Evolutionary conservation across 2,113 vertebrate genomes (phyloP).

Genomic region (Nestor notabilis): DNA sequence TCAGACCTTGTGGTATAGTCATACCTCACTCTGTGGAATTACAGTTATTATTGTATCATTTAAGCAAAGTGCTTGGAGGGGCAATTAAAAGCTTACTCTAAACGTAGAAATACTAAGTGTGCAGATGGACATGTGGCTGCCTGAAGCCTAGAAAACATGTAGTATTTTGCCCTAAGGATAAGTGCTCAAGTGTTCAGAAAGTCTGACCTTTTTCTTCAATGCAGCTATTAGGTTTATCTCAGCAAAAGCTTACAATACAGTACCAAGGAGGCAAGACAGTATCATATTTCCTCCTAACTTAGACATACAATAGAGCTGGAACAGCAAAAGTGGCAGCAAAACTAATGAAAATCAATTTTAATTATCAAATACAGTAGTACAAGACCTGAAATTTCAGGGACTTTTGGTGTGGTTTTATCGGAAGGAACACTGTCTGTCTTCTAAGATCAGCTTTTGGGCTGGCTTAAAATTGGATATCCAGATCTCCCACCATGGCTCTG

Average conservation of each 20-base stretch:
- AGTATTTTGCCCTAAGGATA: not conserved
- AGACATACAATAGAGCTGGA: not conserved
- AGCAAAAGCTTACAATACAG: not conserved
- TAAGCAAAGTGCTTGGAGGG: not conserved
- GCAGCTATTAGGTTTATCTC: not conserved
- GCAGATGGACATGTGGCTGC: not conserved
- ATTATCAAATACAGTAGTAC: not conserved
- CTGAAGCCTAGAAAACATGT: not conserved
- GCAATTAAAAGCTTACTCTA: conserved; percentile 3
- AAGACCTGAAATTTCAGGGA: not conserved
- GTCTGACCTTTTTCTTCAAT: not conserved
- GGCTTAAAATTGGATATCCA: not conserved
- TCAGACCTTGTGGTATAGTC: not conserved
- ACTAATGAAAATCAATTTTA: not conserved
- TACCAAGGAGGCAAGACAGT: not conserved
- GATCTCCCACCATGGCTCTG: not conserved
- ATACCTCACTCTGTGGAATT: not conserved
- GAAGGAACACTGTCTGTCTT: not conserved
- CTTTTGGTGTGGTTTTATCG: not conserved
- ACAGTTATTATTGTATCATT: not conserved
- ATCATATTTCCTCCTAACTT: not conserved
- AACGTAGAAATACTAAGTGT: not conserved
- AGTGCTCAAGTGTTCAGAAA: not conserved
- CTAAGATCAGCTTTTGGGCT: not conserved
- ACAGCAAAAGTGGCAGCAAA: not conserved